A percentile compares a stretch with the other conserved stretches of the same genome.
phyloP scores from a whole-genome alignment of 2,113 vertebrate genomes.

The Mormyrus lacerda region DNA sequence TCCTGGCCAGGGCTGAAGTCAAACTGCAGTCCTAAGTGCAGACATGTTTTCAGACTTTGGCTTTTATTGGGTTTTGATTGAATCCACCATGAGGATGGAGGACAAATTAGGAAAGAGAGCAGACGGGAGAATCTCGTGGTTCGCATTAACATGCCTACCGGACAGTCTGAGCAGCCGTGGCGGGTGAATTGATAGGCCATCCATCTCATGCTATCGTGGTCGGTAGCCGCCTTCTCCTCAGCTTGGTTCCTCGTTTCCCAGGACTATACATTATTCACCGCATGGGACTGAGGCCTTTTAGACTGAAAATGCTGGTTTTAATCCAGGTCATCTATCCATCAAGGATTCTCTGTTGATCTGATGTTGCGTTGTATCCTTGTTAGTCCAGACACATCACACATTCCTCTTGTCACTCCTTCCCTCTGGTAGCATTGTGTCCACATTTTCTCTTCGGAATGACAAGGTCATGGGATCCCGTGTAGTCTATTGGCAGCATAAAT shows the following conservation, averaged over 20 bases:
- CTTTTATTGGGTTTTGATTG: not conserved
- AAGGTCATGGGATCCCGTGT: not conserved
- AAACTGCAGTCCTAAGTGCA: not conserved
- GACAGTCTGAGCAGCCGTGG: not conserved
- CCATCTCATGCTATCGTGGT: not conserved
- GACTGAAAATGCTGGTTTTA: constrained; percentile 6
- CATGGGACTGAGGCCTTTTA: not conserved
- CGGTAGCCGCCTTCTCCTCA: not conserved
- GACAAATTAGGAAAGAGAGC: not conserved
- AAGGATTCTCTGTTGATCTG: not conserved
- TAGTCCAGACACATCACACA: not conserved
- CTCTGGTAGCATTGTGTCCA: not conserved
- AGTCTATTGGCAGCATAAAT: not conserved
- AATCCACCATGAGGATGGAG: not conserved
- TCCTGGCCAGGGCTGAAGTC: not conserved
- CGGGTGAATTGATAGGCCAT: not conserved
- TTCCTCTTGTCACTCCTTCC: not conserved
- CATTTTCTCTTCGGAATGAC: not conserved
- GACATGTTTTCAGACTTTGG: not conserved
- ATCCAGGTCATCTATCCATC: not conserved
- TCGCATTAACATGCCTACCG: not conserved
- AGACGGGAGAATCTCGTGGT: not conserved
- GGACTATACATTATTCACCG: not conserved
- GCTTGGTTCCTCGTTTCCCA: not conserved
- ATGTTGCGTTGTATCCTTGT: not conserved